Conservation (phyloP, 2,113 vertebrate genomes). For the Charadrius vociferus region DNA sequence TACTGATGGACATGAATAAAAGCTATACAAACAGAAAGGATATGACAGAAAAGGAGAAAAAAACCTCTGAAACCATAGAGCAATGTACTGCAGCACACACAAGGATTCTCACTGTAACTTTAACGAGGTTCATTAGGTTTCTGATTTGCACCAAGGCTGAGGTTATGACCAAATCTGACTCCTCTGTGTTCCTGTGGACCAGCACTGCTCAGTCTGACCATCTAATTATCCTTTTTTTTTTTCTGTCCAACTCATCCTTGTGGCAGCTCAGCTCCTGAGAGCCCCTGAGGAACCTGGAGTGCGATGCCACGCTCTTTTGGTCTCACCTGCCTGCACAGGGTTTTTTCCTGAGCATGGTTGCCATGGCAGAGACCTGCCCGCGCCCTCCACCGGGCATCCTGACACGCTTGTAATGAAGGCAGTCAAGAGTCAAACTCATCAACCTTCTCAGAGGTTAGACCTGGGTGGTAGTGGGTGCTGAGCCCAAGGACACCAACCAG, state of each 20-base stretch:
- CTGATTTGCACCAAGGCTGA: neutral
- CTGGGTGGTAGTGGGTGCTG: neutral
- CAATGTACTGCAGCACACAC: neutral
- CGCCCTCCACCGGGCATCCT: neutral
- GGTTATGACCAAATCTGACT: neutral
- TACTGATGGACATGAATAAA: neutral
- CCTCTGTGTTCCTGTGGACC: neutral
- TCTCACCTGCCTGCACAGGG: neutral
- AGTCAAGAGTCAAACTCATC: neutral
- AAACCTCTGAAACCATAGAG: neutral
- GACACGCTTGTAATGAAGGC: neutral
- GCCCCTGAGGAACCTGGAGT: neutral
- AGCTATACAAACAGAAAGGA: neutral
- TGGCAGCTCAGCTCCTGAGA: neutral
- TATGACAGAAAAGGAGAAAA: neutral
- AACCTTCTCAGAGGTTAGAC: neutral
- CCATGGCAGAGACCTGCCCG: neutral
- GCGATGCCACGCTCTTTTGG: neutral
- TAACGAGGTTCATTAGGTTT: neutral
- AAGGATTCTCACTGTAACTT: neutral
- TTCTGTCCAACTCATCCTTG: neutral
- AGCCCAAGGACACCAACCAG: neutral
- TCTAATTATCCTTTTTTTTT: neutral
- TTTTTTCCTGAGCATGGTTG: rapidly evolving
- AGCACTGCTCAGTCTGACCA: neutral